Evolutionary conservation across 2,888 invertebrate species (phyloP), one percentile per base, ranked within the genome.

Genomic region (Ceriagrion tenellum): DNA sequence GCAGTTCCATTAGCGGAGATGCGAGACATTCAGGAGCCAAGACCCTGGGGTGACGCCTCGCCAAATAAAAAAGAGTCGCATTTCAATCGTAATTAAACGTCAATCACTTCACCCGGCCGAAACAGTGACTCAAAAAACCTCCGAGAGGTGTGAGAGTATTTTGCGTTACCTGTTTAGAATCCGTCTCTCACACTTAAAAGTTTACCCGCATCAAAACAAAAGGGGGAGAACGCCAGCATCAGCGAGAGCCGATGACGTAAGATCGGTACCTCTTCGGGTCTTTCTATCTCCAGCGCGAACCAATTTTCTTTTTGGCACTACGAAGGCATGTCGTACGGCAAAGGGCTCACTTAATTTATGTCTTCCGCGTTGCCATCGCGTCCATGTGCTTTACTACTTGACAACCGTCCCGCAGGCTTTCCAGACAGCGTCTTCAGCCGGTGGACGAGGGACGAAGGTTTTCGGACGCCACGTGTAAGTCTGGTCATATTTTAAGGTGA

Each of bases 51-150:
- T 47, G 47, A 47, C 47, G 4, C 47, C 47, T 47, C 47, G 47
- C 47, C 47, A 47, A 47, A 47, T n/a, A 47, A 10, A n/a, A 69
- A 26, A 10, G 69, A 69, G n/a, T n/a, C 26, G 26, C 26, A 26
- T 69, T 69, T 69, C 69, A 69, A 69, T 69, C 69, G 69, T 69
- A 69, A 69, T 69, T 69, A 69, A 69, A 69, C 69, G 69, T 69
- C 69, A 69, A 69, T 69, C 69, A 69, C 69, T 69, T 26, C 69
- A n/a, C 69, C 3, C 69, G 4, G 12, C 26, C 69, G 8, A 69
- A 69, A 47, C n/a, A 23, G 69, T n/a, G 69, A n/a, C n/a, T 69
- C 47, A 4, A 47, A 47, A 2, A 47, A n/a, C n/a, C 47, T 8
- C 47, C 47, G 47, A 47, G 4, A 47, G 47, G 4, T 47, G 8